Conservation (phyloP, 2,113 vertebrate genomes). For the Alexandromys fortis region DNA sequence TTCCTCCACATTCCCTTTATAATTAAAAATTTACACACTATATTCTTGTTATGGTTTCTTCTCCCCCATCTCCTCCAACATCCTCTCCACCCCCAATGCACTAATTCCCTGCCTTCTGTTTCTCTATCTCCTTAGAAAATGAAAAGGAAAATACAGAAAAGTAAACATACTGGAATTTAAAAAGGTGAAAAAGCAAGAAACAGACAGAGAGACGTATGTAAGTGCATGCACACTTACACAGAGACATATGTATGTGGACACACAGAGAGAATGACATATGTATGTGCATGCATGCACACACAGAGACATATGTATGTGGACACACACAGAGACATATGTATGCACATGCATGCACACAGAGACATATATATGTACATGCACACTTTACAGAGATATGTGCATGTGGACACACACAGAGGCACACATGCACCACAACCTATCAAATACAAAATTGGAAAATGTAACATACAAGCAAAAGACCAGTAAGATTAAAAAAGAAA, state of each 20-base stretch:
- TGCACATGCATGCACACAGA: neutral
- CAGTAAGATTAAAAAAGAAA: neutral
- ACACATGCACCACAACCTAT: neutral
- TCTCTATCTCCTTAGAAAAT: neutral
- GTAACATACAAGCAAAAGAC: neutral
- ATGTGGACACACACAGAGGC: neutral
- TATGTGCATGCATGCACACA: neutral
- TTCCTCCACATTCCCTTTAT: neutral
- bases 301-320: no score
- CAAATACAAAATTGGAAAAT: neutral
- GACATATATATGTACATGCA: neutral
- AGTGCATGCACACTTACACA: neutral
- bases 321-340: neutral
- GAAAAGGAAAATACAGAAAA: neutral
- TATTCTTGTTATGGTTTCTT: neutral
- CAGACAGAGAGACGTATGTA: neutral
- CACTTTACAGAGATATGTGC: neutral
- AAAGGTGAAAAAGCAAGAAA: neutral
- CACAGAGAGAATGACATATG: neutral
- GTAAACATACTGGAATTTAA: neutral
- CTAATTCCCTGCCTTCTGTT: neutral
- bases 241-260: neutral
- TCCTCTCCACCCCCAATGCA: neutral
- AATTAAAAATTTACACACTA: neutral
- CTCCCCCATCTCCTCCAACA: neutral